Conservation (phyloP, 2,113 vertebrate genomes). For the Nyctibius bracteatus region DNA sequence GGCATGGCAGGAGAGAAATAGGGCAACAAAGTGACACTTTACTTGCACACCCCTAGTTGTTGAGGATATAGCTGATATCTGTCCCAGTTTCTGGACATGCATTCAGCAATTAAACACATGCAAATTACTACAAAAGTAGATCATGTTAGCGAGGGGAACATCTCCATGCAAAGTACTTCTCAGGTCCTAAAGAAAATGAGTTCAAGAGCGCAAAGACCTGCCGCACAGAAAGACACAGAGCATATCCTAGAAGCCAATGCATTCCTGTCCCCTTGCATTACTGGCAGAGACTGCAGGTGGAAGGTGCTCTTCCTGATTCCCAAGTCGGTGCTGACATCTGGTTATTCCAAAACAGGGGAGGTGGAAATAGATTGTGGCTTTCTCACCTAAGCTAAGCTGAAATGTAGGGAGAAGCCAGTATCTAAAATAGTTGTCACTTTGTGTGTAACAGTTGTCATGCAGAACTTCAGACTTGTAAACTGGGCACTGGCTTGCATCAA, state of each 20-base stretch:
- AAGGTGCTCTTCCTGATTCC: not conserved
- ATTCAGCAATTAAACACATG: constrained; percentile 53
- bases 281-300: not conserved
- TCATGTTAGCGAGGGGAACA: constrained; percentile 24
- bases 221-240: not conserved
- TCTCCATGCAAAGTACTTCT: not conserved
- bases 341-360: not conserved
- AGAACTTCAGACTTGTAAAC: not conserved
- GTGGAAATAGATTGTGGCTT: not conserved
- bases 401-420: not conserved
- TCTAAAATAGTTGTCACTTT: not conserved
- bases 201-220: constrained; percentile 14
- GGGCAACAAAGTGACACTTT: not conserved
- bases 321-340: not conserved
- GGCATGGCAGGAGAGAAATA: not conserved
- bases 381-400: not conserved
- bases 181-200: not conserved
- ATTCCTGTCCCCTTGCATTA: not conserved
- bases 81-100: constrained; percentile 38
- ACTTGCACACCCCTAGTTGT: not conserved
- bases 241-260: not conserved
- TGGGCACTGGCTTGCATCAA: not conserved
- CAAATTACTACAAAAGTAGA: constrained; percentile 55
- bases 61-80: not conserved
- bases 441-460: not conserved